A percentile compares a stretch with the other conserved stretches of the same genome.
These are phyloP conservation scores for Chrysopilus asiliformis DNA, from an alignment of 2,888 invertebrate species.

Conservation along the genomic window DNA sequence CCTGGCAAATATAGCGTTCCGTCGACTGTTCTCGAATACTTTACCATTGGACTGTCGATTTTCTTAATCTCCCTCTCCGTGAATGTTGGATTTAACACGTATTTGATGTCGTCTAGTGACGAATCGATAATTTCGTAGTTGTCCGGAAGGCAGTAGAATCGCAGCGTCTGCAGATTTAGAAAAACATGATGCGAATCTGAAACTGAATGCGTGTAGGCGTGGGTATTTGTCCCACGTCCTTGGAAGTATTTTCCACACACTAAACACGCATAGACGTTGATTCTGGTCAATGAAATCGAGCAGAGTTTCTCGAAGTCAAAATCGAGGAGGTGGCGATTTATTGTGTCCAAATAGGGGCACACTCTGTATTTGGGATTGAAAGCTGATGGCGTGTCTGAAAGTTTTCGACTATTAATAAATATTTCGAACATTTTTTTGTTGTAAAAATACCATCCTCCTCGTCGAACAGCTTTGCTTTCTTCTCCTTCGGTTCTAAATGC, in stretches of 20 bases:
- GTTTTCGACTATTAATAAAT: too few species aligned
- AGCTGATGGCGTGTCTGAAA: constrained; percentile 34
- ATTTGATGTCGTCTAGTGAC: constrained; percentile 95
- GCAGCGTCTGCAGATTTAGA: constrained; percentile 87
- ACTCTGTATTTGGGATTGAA: constrained; percentile 42
- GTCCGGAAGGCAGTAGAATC: constrained; percentile 97
- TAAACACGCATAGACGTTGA: constrained; percentile 98
- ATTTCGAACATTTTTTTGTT: too few species aligned
- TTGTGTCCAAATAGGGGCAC: constrained; percentile 97
- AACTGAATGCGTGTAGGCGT: constrained; percentile 98
- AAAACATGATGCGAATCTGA: constrained; percentile 97
- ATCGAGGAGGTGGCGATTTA: constrained; percentile 90
- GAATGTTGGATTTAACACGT: constrained; percentile 95
- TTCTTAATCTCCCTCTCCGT: constrained; percentile 66
- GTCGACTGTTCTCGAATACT: constrained; percentile 88
- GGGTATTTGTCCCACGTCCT: constrained; percentile 94
- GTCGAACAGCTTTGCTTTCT: constrained; percentile 6
- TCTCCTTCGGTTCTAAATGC: constrained; percentile 5
- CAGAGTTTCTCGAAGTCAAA: constrained; percentile 99
- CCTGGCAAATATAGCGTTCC: constrained; percentile 94
- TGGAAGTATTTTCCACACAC: constrained; percentile 98
- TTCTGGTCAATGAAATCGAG: constrained; percentile 91
- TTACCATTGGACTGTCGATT: constrained; percentile 56
- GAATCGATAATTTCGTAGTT: constrained; percentile 98
- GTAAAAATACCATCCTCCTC: constrained; percentile 2